Conservation (phyloP, 2,113 vertebrate genomes). For the Mesitornis unicolor region DNA sequence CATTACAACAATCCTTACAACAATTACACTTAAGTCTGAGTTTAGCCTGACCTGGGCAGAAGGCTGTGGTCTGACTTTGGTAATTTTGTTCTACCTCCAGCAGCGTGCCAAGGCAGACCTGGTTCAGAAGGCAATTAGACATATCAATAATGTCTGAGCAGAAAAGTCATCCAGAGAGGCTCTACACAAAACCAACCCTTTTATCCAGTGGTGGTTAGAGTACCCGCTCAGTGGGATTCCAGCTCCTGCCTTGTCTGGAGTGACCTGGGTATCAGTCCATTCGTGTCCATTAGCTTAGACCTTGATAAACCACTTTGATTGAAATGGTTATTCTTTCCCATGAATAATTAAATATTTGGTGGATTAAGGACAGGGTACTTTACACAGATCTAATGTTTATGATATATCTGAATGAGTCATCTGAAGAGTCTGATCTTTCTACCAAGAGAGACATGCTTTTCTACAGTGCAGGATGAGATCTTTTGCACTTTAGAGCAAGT, state of each 20-base stretch:
- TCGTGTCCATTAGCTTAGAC: neutral
- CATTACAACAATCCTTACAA: fast-evolving
- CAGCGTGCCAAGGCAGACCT: neutral
- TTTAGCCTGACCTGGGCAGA: neutral
- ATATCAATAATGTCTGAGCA: neutral
- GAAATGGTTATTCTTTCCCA: neutral
- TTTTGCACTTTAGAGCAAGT: neutral
- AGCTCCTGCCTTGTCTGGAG: neutral
- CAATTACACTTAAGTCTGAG: neutral
- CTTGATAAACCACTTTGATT: neutral
- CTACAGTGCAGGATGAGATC: neutral
- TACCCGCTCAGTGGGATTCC: neutral
- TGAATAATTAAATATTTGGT: neutral
- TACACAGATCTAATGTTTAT: neutral
- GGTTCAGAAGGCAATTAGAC: neutral
- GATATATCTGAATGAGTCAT: neutral
- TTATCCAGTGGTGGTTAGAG: neutral
- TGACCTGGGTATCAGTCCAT: neutral
- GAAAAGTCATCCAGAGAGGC: neutral
- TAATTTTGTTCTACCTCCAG: neutral
- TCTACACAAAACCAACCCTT: neutral
- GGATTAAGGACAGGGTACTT: neutral
- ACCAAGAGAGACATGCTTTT: neutral
- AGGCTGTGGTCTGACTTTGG: neutral
- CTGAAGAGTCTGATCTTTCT: neutral